Percentiles rank a stretch among this genome's conserved stretches.
Conservation (phyloP, 2,113 vertebrate genomes). For the Canis aureus region DNA sequence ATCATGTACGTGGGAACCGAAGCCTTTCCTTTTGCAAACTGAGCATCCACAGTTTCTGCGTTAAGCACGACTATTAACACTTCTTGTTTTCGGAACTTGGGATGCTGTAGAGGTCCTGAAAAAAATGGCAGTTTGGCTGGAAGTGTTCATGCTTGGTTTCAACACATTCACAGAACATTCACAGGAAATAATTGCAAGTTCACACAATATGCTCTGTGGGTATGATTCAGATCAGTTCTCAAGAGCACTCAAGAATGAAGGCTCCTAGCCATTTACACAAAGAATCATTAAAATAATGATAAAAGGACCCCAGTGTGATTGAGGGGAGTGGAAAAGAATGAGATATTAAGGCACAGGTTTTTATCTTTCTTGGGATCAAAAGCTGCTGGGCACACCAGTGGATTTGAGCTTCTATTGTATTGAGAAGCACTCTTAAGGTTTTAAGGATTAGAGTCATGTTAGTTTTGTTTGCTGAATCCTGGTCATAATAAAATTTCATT, state of each 20-base stretch:
- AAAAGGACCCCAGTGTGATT: background rate
- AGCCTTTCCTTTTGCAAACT: slow-evolving; percentile 27
- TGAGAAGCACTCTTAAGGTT: background rate
- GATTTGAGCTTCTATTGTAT: background rate
- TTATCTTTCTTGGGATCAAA: slow-evolving; percentile 54
- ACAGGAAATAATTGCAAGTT: slow-evolving; percentile 56
- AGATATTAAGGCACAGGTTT: background rate
- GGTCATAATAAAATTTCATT: slow-evolving; percentile 54
- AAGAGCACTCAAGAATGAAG: background rate
- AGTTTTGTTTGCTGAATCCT: slow-evolving; percentile 47
- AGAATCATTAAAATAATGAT: slow-evolving; percentile 24
- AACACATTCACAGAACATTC: slow-evolving; percentile 49
- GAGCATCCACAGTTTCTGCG: background rate
- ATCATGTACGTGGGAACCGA: background rate
- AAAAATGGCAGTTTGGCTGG: slow-evolving; percentile 19
- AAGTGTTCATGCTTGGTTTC: slow-evolving; percentile 57
- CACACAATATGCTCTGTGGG: background rate
- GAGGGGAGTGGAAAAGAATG: slow-evolving; percentile 4
- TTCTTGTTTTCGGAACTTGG: slow-evolving; percentile 14
- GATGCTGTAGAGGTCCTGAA: background rate
- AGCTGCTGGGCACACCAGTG: background rate
- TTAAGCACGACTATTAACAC: slow-evolving; percentile 18
- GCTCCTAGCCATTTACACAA: slow-evolving; percentile 31
- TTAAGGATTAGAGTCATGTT: slow-evolving; percentile 46
- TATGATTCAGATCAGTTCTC: slow-evolving; percentile 40